These are phyloP conservation scores for Malurus splendens DNA, from an alignment of 2,797 vertebrate species.

Conservation along the genomic window DNA sequence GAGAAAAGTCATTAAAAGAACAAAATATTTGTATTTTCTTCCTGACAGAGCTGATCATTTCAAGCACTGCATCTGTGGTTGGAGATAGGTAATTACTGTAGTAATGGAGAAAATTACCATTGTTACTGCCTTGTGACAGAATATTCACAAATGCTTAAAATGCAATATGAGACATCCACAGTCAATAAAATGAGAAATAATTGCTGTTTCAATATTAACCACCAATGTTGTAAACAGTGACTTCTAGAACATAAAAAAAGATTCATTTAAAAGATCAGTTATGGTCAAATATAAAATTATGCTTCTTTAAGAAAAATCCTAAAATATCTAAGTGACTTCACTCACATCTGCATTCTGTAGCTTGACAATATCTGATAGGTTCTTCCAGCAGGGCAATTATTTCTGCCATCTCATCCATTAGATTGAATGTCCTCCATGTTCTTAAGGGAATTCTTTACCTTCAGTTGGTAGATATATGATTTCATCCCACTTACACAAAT, in stretches of 20 bases:
- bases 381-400: not conserved
- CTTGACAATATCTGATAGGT: not conserved
- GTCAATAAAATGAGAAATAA: not conserved
- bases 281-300: not conserved
- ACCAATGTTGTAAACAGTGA: not conserved
- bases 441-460: not conserved
- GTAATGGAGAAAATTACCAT: not conserved
- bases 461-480: not conserved
- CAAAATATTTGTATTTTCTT: not conserved
- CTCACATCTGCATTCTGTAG: not conserved
- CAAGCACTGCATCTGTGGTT: not conserved
- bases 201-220: not conserved
- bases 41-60: not conserved
- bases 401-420: not conserved
- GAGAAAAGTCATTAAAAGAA: not conserved
- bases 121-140: not conserved
- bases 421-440: not conserved
- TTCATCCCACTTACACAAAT: not conserved
- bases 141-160: not conserved
- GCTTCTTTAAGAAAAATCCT: not conserved
- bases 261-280: not conserved
- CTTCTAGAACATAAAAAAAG: not conserved
- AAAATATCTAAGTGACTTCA: not conserved
- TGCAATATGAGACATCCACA: not conserved
- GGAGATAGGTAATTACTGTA: not conserved